Base-by-base conservation (phyloP, 2,113 vertebrate species). In the Lipophrys pholis region DNA sequence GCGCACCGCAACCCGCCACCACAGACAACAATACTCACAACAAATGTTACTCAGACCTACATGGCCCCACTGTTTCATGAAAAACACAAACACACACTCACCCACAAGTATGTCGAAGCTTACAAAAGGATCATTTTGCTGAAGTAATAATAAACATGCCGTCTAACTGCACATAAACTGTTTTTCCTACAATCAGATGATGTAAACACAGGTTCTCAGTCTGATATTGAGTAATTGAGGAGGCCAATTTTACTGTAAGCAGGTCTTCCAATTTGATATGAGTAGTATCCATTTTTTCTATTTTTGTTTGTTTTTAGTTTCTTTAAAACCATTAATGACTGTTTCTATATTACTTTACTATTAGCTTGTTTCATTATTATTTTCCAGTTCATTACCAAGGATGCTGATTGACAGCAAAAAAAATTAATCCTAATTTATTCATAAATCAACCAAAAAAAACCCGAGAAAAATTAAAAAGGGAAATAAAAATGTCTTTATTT, bases 71-170 rank as follows among this genome's bases (percentile, higher is more conserved):
- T 48, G 46, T 11, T 51, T 53, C 30, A 56, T 40, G 48, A 71
- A 30, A 80, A 74, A 72, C 16, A 79, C 62, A 84, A 53, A 75
- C 40, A 62, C 48, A 76, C 52, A 14, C 45, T 2, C 21, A 30
- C 41, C 35, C 17, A 56, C 52, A 76, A 59, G 43, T 57, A 54
- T 59, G 30, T 11, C 38, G 39, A 39, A 39, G 54, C 8, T 53
- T 38, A 62, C 58, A 61, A 43, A 55, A 42, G 42, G 45, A 68
- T 58, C 50, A 58, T 17, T 45, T 40, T 57, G 7, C 35, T 53
- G 35, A 63, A 41, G 14, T 30, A 1, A 72, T 67, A 69, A 63
- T 59, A 74, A 54, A 58, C 16, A 38, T 48, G 63, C 42, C 60
- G 56, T 69, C 8, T 58, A 67, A 73, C 21, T 14, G 49, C 30